Conservation (phyloP, 2,888 invertebrate genomes). For the Papilio elwesi region DNA sequence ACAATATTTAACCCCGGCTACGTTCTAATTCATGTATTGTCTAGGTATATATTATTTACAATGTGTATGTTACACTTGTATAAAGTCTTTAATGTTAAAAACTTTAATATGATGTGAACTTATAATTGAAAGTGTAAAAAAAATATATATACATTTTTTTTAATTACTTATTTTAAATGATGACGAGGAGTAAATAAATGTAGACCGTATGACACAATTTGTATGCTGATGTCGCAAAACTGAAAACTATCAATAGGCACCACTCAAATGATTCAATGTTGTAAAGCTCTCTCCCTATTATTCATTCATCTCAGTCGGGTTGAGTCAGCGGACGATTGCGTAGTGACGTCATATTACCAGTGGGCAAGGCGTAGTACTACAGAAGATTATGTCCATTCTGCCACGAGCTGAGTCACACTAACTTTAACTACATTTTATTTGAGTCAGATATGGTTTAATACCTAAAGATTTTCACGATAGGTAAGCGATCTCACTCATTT, state of each 20-base stretch:
- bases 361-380: slow-evolving; percentile 56
- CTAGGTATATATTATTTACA: no score
- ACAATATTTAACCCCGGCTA: no score
- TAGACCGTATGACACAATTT: neutral
- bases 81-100: no score
- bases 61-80: no score
- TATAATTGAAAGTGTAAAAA: no score
- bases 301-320: slow-evolving; percentile 57
- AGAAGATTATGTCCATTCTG: slow-evolving; percentile 51
- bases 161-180: no score
- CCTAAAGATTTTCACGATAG: slow-evolving; percentile 8
- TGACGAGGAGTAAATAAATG: no score
- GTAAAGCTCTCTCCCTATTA: slow-evolving; percentile 48
- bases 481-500: slow-evolving; percentile 4
- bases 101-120: no score
- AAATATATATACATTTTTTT: no score
- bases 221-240: neutral
- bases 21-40: no score
- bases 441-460: slow-evolving; percentile 11
- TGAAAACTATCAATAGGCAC: slow-evolving; percentile 17
- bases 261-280: slow-evolving; percentile 38
- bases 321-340: slow-evolving; percentile 63
- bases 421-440: slow-evolving; percentile 26
- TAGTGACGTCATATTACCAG: slow-evolving; percentile 64
- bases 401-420: slow-evolving; percentile 59